phyloP scores from a whole-genome alignment of 2,113 vertebrate species.

The Myiozetetes cayanensis region DNA sequence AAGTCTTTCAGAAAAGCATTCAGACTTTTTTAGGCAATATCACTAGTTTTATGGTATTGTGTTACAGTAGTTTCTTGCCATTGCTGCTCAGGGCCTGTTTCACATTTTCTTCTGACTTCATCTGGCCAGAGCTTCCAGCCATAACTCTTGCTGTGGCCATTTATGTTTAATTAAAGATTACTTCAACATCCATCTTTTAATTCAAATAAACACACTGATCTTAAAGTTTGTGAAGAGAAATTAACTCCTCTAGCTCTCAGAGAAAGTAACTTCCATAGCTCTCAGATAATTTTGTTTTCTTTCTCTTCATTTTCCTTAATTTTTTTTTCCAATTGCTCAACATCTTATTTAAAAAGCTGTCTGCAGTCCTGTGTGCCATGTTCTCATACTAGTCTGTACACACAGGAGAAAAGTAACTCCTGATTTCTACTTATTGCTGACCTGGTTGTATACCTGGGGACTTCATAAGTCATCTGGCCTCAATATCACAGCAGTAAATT shows the following conservation, averaged over 20 bases:
- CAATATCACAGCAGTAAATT: background rate
- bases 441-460: background rate
- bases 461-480: background rate
- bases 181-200: background rate
- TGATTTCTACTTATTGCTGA: background rate
- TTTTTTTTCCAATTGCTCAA: background rate
- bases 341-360: background rate
- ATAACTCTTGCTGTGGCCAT: background rate
- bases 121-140: background rate
- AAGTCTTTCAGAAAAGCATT: background rate
- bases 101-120: background rate
- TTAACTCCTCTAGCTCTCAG: background rate
- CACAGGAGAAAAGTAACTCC: background rate
- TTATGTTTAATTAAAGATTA: background rate
- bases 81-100: background rate
- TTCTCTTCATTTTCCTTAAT: background rate
- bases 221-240: background rate
- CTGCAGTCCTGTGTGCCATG: accelerated
- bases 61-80: background rate
- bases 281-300: background rate
- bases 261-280: background rate
- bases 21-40: background rate
- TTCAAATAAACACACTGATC: background rate
- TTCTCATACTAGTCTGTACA: background rate
- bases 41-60: background rate